Evolutionary conservation across 2,888 invertebrate genomes (phyloP).

Genomic region (Crossocerus cetratus): DNA sequence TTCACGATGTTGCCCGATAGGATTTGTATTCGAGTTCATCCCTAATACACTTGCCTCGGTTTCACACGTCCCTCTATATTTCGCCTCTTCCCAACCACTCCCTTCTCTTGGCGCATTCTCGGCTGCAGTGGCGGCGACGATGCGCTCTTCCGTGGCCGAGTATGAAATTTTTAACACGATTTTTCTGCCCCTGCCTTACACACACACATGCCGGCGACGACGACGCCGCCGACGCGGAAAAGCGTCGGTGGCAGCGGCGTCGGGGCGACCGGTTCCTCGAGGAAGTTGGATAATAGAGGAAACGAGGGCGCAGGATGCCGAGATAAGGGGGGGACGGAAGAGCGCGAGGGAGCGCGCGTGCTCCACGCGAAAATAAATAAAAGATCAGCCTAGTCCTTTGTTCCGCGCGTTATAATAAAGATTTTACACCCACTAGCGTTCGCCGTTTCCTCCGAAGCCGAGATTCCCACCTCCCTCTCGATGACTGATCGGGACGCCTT

Average conservation of each 20-base stretch:
- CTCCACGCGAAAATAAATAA: slow-evolving; percentile 27
- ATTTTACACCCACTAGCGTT: slow-evolving; percentile 21
- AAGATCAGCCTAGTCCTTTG: slow-evolving; percentile 12
- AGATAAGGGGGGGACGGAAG: slow-evolving; percentile 4
- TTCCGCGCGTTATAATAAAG: slow-evolving; percentile 17
- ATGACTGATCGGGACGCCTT: too few species aligned
- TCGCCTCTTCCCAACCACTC: neutral
- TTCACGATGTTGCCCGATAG: neutral
- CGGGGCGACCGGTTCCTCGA: neutral
- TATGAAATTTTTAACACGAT: slow-evolving; percentile 24
- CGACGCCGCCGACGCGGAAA: neutral
- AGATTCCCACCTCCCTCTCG: too few species aligned
- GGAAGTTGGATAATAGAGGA: slow-evolving; percentile 12
- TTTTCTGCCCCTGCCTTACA: neutral
- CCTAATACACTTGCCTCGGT: neutral
- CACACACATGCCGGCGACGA: neutral
- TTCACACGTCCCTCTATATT: neutral
- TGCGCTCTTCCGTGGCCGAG: neutral
- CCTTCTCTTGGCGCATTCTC: neutral
- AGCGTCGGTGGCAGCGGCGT: too few species aligned
- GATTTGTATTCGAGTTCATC: slow-evolving; percentile 13
- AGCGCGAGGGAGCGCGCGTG: slow-evolving; percentile 20
- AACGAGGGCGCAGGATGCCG: neutral
- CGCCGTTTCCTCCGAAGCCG: neutral
- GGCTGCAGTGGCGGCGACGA: too few species aligned